Evolutionary conservation across 2,113 vertebrate species (phyloP).

Genomic region (Orientallactaga bullata): DNA sequence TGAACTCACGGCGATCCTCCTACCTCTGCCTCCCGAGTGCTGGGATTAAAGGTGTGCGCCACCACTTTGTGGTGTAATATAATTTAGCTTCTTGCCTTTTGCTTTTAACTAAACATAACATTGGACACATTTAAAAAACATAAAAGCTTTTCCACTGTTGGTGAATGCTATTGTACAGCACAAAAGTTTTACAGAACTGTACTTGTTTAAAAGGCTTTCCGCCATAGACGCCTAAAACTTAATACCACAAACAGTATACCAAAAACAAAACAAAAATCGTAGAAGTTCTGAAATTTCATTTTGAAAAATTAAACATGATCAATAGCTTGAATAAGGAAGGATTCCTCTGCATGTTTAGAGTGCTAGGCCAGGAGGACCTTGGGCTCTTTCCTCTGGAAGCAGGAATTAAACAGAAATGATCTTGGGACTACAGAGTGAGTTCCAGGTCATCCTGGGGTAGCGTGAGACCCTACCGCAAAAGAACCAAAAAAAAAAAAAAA

Average conservation of each 20-base stretch:
- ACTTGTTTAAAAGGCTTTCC: background rate
- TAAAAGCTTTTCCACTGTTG: background rate
- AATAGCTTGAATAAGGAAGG: background rate
- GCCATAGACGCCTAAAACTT: background rate
- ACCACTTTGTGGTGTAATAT: too few species aligned
- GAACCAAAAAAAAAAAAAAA: too few species aligned
- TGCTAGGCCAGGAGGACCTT: background rate
- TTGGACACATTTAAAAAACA: background rate
- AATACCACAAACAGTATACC: background rate
- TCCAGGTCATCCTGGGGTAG: too few species aligned
- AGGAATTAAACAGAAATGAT: background rate
- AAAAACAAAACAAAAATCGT: background rate
- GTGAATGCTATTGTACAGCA: background rate
- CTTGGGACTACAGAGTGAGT: background rate
- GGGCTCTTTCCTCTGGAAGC: slow-evolving; percentile 1
- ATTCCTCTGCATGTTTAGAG: background rate
- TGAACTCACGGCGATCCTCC: too few species aligned
- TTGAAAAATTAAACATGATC: background rate
- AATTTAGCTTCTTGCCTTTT: background rate
- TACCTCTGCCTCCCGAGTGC: too few species aligned
- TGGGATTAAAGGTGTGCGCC: too few species aligned
- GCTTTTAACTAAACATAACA: background rate
- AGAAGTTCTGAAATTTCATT: background rate
- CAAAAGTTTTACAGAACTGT: background rate
- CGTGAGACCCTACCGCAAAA: too few species aligned